Base-by-base conservation (phyloP, 2,113 vertebrate genomes). In the Triplophysa rosa region DNA sequence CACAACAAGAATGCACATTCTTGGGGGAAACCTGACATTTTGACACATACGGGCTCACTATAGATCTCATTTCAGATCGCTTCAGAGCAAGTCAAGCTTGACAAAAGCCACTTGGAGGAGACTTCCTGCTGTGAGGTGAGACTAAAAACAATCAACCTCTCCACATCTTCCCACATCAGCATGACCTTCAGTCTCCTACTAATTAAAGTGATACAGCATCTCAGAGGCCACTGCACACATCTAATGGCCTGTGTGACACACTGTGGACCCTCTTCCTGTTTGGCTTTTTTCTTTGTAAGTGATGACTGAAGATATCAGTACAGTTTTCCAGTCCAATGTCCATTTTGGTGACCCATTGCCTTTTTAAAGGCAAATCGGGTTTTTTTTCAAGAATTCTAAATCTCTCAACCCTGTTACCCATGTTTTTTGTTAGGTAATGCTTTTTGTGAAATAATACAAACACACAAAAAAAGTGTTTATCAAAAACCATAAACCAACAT, bases 181-280 rank as follows among this genome's bases (percentile, higher is more conserved):
- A 80, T 62, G 78, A 81, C 86, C 87, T 88, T 85, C 85, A 85
- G 86, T 86, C 86, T 68, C 78, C 71, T 66, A 17, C 89, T 93
- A 92, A 93, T 92, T 91, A 91, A 92, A 91, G 87, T 86, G 88
- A 90, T 90, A 85, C 89, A 89, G 90, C 88, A 91, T 91, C 89
- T 88, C 89, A 91, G 89, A 90, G 90, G 82, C 89, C 86, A 87
- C 86, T 90, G 92, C 84, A 33, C 91, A 89, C 86, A 87, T 89
- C 85, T 91, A 91, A 91, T 91, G 83, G 87, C 77, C 87, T 84
- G 76, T 52, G 40, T 75, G 63, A 67, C 77, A 70, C 69, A 88
- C 83, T 86, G 66, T 80, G 82, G 59, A 63, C 67, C 83, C 79
- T 85, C 79, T 84, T 78, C 84, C 79, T n/a, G 54, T 21, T 21